These are phyloP conservation scores for Panzeria rudis DNA, from an alignment of 2,888 invertebrate genomes.

Conservation along the genomic window DNA sequence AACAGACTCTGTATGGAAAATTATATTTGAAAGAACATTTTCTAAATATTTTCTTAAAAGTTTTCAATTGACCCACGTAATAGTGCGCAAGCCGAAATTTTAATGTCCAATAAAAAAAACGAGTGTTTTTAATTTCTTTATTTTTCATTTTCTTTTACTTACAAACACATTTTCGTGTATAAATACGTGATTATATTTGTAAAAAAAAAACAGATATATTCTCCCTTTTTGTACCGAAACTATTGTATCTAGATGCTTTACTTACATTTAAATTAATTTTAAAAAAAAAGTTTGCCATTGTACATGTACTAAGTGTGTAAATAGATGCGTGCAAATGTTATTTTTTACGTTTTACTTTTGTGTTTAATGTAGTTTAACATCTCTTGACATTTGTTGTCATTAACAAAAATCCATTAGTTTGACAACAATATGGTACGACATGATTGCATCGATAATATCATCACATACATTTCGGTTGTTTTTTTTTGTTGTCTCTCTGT, in stretches of 20 bases:
- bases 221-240: not conserved
- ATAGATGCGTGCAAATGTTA: conserved; percentile 31
- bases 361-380: conserved; percentile 69
- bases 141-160: conserved; percentile 39
- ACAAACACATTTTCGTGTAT: conserved; percentile 44
- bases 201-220: conserved; percentile 9
- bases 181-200: conserved; percentile 45
- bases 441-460: conserved; percentile 75
- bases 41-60: not conserved
- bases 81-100: conserved; percentile 47
- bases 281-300: conserved; percentile 15
- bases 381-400: conserved; percentile 72
- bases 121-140: conserved; percentile 72
- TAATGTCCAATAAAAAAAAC: conserved; percentile 54
- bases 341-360: conserved; percentile 30
- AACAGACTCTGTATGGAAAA: no score
- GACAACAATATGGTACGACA: conserved; percentile 74
- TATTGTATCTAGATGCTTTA: conserved; percentile 17
- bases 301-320: not conserved
- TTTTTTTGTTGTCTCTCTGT: conserved; percentile 11
- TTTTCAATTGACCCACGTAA: conserved; percentile 39
- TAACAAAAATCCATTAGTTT: conserved; percentile 73
- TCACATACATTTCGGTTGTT: conserved; percentile 42
- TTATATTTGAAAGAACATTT: no score
- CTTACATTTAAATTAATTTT: conserved; percentile 16